Evolutionary conservation across 2,888 invertebrate genomes (phyloP).

Genomic region (Idaea biselata): DNA sequence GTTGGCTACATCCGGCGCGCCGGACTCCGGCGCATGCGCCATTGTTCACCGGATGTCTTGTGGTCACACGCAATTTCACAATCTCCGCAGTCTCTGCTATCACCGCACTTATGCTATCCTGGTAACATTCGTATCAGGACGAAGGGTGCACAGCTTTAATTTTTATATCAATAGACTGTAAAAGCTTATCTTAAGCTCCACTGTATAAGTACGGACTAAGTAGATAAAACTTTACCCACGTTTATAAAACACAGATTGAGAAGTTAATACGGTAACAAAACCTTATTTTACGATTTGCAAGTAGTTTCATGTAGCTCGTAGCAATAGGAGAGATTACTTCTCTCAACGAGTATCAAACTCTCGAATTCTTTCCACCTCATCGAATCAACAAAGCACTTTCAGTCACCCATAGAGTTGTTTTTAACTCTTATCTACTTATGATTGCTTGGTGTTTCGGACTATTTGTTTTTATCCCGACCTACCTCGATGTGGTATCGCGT

Average conservation of each 20-base stretch:
- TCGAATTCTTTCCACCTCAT: background rate
- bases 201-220: slow-evolving; percentile 4
- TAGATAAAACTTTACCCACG: slow-evolving; percentile 7
- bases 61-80: slow-evolving; percentile 79
- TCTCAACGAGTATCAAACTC: background rate
- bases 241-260: background rate
- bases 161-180: background rate
- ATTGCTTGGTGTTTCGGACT: slow-evolving; percentile 39
- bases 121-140: slow-evolving; percentile 34
- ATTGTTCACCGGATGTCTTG: slow-evolving; percentile 78
- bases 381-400: slow-evolving; percentile 23
- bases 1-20: slow-evolving; percentile 71
- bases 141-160: background rate
- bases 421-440: slow-evolving; percentile 37
- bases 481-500: slow-evolving; percentile 62
- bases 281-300: background rate
- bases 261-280: background rate
- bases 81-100: slow-evolving; percentile 47
- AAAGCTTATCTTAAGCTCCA: background rate
- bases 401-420: slow-evolving; percentile 47
- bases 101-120: slow-evolving; percentile 42
- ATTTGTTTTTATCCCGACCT: slow-evolving; percentile 67
- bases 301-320: background rate
- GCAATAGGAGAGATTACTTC: background rate
- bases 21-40: slow-evolving; percentile 41